These are phyloP conservation scores for Maniola jurtina DNA, from an alignment of 1,140 invertebrate genomes.

Conservation along the genomic window DNA sequence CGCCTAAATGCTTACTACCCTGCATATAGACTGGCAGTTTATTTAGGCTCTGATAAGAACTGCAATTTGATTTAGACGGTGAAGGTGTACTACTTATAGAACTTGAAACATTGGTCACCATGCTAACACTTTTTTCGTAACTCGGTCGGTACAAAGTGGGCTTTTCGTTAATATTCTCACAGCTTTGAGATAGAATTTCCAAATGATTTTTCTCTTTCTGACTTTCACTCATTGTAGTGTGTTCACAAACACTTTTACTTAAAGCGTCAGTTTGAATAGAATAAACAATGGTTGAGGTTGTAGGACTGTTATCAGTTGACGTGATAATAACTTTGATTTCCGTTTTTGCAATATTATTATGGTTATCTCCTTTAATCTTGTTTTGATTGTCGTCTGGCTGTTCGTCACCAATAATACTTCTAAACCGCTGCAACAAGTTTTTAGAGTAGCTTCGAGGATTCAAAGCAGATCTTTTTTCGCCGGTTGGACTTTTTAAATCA, in stretches of 20 bases:
- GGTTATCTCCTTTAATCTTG: constrained; percentile 41
- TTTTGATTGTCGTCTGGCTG: constrained; percentile 63
- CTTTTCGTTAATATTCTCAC: constrained; percentile 67
- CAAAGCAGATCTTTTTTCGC: constrained; percentile 62
- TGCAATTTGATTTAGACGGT: constrained; percentile 64
- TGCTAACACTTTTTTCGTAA: constrained; percentile 67
- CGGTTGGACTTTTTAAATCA: constrained; percentile 64
- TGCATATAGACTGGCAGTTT: constrained; percentile 84
- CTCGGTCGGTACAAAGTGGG: constrained; percentile 43
- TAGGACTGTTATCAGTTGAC: constrained; percentile 53
- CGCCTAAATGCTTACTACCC: constrained; percentile 89
- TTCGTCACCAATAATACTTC: constrained; percentile 79
- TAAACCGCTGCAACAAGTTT: constrained; percentile 79
- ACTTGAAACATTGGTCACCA: constrained; percentile 57
- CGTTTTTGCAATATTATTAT: constrained; percentile 39
- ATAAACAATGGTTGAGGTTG: constrained; percentile 48
- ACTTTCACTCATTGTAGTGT: constrained; percentile 58
- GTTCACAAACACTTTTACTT: constrained; percentile 71
- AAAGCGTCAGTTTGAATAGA: constrained; percentile 46
- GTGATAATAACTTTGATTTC: constrained; percentile 69
- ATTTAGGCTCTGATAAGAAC: constrained; percentile 75
- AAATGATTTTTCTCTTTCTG: constrained; percentile 66
- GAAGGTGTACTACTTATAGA: constrained; percentile 47
- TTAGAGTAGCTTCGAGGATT: constrained; percentile 76
- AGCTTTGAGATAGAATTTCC: constrained; percentile 69